A percentile compares a stretch with the other conserved stretches of the same genome.
These are phyloP conservation scores for Anguilla marmorata DNA, from an alignment of 2,797 vertebrate genomes.

Conservation along the genomic window DNA sequence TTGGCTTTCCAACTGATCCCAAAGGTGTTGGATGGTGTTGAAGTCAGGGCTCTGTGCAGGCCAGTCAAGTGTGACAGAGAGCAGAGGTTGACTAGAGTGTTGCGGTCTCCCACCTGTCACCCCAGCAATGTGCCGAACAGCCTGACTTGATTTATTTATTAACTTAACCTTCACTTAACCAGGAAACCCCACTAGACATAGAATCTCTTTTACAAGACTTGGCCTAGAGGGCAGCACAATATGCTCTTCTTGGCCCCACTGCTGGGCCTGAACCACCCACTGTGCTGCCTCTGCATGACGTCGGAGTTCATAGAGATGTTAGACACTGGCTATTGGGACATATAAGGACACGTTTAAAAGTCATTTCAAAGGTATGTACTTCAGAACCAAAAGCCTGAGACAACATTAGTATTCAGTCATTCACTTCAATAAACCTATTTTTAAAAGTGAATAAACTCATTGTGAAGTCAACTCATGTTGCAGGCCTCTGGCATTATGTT, in stretches of 20 bases:
- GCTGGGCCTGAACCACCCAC: background rate
- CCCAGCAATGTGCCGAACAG: background rate
- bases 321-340: background rate
- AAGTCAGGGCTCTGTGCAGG: no score
- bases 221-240: no score
- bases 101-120: background rate
- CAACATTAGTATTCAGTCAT: background rate
- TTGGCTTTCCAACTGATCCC: no score
- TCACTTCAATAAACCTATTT: background rate
- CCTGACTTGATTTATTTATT: background rate
- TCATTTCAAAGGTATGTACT: background rate
- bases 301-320: background rate
- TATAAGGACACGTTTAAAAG: background rate
- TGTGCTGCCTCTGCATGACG: no score
- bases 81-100: background rate
- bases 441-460: background rate
- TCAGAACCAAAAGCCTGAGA: background rate
- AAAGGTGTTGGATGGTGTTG: no score
- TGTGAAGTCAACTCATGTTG: background rate
- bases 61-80: background rate
- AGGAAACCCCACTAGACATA: no score
- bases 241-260: background rate
- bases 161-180: no score
- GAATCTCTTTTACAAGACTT: no score
- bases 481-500: background rate